Evolutionary conservation across 1,140 invertebrate species (phyloP).

Genomic region (Argopecten irradians): DNA sequence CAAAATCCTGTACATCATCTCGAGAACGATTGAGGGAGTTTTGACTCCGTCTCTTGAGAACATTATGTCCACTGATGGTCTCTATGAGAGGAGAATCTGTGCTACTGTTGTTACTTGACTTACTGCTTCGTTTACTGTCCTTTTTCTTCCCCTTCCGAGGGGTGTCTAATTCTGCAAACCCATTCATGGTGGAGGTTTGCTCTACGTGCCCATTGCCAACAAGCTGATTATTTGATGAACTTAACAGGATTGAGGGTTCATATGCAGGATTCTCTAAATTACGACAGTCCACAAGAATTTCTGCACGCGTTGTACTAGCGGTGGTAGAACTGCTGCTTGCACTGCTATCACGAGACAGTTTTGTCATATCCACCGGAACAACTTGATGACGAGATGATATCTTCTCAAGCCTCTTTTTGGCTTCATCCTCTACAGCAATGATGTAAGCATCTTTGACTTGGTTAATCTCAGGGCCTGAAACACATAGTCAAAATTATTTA

Average conservation of each 20-base stretch:
- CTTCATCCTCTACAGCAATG: slow-evolving; percentile 96
- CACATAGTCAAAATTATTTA: slow-evolving; percentile 54
- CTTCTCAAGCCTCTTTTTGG: slow-evolving; percentile 90
- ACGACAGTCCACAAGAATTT: slow-evolving; percentile 35
- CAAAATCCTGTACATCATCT: slow-evolving; percentile 48
- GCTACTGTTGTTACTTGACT: slow-evolving; percentile 48
- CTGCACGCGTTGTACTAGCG: slow-evolving; percentile 26
- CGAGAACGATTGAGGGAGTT: slow-evolving; percentile 60
- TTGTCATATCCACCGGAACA: slow-evolving; percentile 96
- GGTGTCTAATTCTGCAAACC: slow-evolving; percentile 51
- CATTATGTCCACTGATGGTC: slow-evolving; percentile 50
- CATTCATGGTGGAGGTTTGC: slow-evolving; percentile 61
- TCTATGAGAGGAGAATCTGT: slow-evolving; percentile 65
- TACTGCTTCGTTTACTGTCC: slow-evolving; percentile 30
- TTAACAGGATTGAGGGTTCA: slow-evolving; percentile 63
- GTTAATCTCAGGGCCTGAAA: slow-evolving; percentile 88
- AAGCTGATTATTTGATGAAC: slow-evolving; percentile 52
- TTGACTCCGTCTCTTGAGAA: slow-evolving; percentile 49
- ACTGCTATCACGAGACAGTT: slow-evolving; percentile 85
- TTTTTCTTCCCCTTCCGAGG: slow-evolving; percentile 49
- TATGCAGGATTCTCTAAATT: slow-evolving; percentile 28
- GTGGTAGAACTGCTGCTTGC: slow-evolving; percentile 27
- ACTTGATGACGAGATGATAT: slow-evolving; percentile 93
- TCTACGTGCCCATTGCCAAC: slow-evolving; percentile 55
- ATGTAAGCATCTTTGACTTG: slow-evolving; percentile 98